Evolutionary conservation across 2,888 invertebrate species (phyloP).

Genomic region (Noctua fimbriata): DNA sequence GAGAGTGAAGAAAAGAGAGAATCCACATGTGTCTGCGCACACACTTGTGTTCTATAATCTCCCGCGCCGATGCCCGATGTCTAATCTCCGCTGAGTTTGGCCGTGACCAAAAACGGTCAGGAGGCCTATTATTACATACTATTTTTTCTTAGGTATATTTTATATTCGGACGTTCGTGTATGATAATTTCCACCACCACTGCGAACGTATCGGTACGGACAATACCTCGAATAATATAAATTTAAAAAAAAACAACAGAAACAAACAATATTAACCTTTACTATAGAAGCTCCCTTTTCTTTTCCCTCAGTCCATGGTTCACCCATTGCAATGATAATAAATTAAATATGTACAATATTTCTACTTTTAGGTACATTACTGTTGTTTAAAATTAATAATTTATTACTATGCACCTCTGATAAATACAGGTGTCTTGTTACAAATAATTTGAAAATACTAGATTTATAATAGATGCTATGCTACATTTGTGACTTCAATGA

Average conservation of each 20-base stretch:
- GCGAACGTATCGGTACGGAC: neutral
- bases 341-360: constrained; percentile 27
- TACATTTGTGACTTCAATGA: constrained; percentile 84
- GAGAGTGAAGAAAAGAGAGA: no score
- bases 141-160: no score
- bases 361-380: neutral
- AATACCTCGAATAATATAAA: neutral
- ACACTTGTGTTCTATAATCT: no score
- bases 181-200: neutral
- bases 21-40: no score
- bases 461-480: constrained; percentile 10
- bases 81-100: no score
- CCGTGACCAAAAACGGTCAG: no score
- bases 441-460: constrained; percentile 36
- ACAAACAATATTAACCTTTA: constrained; percentile 30
- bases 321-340: constrained; percentile 23
- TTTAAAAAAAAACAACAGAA: constrained; percentile 1
- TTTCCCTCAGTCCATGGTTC: constrained; percentile 39
- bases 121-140: no score
- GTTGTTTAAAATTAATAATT: neutral
- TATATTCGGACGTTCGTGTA: no score
- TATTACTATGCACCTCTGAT: neutral
- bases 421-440: constrained; percentile 3
- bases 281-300: constrained; percentile 32
- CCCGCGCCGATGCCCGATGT: no score